Conservation (phyloP, 2,888 invertebrate genomes). For the Lasioglossum vierecki region DNA sequence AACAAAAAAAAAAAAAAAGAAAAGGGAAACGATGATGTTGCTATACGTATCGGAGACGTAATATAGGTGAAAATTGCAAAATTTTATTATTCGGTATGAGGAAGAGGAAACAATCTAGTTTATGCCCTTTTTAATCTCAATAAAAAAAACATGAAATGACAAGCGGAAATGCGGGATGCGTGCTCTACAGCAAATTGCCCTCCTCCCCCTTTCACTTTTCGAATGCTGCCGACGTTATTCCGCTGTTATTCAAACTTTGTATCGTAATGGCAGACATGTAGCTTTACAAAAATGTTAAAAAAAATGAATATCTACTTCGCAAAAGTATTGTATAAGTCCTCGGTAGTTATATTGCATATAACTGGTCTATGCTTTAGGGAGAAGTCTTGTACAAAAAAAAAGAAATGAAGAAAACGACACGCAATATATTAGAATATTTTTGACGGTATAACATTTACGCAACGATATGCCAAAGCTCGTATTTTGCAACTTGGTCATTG, state of each 20-base stretch:
- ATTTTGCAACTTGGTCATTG: slow-evolving; percentile 65
- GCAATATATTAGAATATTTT: slow-evolving; percentile 59
- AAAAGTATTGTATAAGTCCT: slow-evolving; percentile 61
- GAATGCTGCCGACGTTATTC: slow-evolving; percentile 59
- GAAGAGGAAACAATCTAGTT: slow-evolving; percentile 29
- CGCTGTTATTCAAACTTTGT: slow-evolving; percentile 57
- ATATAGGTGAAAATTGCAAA: slow-evolving; percentile 42
- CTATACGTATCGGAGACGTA: slow-evolving; percentile 27
- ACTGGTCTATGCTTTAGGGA: slow-evolving; percentile 52
- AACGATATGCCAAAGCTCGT: slow-evolving; percentile 71
- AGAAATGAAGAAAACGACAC: slow-evolving; percentile 23
- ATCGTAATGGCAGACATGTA: slow-evolving; percentile 54
- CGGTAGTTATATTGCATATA: slow-evolving; percentile 53
- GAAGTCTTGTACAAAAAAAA: slow-evolving; percentile 62
- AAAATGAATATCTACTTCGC: slow-evolving; percentile 47
- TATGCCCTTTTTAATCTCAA: slow-evolving; percentile 43
- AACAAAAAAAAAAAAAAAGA: not conserved
- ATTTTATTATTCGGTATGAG: slow-evolving; percentile 41
- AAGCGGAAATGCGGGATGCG: slow-evolving; percentile 27
- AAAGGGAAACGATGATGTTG: slow-evolving; percentile 24
- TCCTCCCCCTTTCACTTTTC: slow-evolving; percentile 49
- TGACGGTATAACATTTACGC: slow-evolving; percentile 65
- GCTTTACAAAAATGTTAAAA: slow-evolving; percentile 53
- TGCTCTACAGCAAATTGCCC: slow-evolving; percentile 42
- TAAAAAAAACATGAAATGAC: slow-evolving; percentile 22